Base-by-base conservation (phyloP, 2,797 vertebrate species). In the Melanotaenia trifasciata region DNA sequence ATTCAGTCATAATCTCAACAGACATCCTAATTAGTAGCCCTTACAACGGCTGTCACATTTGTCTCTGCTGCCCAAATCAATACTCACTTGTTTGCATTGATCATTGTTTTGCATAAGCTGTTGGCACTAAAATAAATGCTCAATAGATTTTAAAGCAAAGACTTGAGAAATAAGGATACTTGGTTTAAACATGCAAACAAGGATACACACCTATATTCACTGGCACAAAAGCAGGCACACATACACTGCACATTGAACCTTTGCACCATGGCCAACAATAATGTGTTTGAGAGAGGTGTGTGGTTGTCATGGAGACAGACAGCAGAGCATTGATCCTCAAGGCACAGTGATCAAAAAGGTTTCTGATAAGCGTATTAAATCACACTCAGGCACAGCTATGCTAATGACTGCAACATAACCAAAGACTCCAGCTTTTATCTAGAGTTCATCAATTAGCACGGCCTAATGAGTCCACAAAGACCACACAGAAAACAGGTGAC, bases 351-450 rank as follows among this genome's bases (percentile, higher is more conserved):
- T 90, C 81, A 87, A 85, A 91, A 81, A 56, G 84, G 38, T 67
- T 85, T 84, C 87, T 87, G 78, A 90, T 84, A 74, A 79, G 79
- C 84, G 72, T 85, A 87, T 84, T 88, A 72, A 86, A 60, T 90
- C 83, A 83, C 60, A 72, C 66, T 40, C 47, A 43, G 51, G 30
- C 70, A 62, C 45, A 60, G 69, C 76, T 73, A 70, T 80, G 79
- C 86, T 86, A 87, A 89, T 88, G 83, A 90, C 50, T 65, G 66
- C 74, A 75, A 75, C 74, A 79, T 62, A 65, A 62, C 64, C 43
- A 62, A 78, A 71, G 63, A 67, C 70, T 69, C 58, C 36, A n/a
- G 36, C 64, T 64, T 61, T 68, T 76, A 79, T 86, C 85, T 68
- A 71, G 76, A 81, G 54, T 40, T 73, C 32, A 79, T 70, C 65